Conservation (phyloP, 1,140 invertebrate species). For the Drosophila quadrilineata region DNA sequence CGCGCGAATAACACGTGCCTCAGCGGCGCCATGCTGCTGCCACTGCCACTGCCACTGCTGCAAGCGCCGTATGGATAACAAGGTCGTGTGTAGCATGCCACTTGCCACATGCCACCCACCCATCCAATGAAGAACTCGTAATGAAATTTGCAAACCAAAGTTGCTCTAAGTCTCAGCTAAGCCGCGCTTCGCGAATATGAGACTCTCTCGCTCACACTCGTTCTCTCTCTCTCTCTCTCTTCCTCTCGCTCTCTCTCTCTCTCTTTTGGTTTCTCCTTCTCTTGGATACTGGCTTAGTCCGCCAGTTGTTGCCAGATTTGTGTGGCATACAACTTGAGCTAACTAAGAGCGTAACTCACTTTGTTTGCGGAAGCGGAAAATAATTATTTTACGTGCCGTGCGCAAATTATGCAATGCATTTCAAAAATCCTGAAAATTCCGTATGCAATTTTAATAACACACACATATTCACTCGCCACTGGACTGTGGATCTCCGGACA, state of each 20-base stretch:
- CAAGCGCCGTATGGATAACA: slow-evolving; percentile 2
- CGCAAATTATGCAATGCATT: slow-evolving; percentile 63
- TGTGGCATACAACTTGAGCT: slow-evolving; percentile 21
- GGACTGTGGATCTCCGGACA: background rate
- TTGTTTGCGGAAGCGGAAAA: slow-evolving; percentile 68
- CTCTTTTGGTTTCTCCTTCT: no score
- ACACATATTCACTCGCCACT: slow-evolving; percentile 2
- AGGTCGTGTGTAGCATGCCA: no score
- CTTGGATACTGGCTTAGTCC: no score
- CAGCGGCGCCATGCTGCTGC: background rate
- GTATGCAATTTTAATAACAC: slow-evolving; percentile 11
- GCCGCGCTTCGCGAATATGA: slow-evolving; percentile 27
- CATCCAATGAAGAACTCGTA: slow-evolving; percentile 26
- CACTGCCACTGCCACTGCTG: background rate
- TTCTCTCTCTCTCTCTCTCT: no score
- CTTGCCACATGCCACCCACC: background rate
- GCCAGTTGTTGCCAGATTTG: no score
- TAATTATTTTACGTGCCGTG: slow-evolving; percentile 68
- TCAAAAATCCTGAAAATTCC: background rate
- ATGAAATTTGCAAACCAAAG: slow-evolving; percentile 50
- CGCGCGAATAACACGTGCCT: slow-evolving; percentile 35
- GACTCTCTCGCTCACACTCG: slow-evolving; percentile 3
- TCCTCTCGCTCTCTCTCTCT: no score
- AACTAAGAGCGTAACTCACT: slow-evolving; percentile 42
- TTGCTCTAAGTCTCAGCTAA: slow-evolving; percentile 40